A percentile compares a stretch with the other conserved stretches of the same genome.
Evolutionary conservation across 2,113 vertebrate species (phyloP).

Genomic region (Odocoileus hemionus): DNA sequence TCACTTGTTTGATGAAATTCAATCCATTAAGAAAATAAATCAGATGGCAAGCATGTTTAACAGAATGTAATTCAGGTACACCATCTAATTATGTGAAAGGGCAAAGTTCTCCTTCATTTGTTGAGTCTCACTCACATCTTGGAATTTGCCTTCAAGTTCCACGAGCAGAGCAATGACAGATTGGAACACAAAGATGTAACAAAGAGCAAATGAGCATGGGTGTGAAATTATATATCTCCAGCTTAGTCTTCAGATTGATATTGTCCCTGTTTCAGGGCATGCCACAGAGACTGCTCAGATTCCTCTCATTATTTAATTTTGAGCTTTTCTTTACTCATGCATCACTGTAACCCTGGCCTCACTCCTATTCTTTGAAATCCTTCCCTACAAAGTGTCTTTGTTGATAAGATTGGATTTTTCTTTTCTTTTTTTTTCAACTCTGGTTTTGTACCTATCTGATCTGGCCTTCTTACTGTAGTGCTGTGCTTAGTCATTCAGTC

Average conservation of each 20-base stretch:
- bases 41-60: background rate
- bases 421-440: background rate
- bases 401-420: background rate
- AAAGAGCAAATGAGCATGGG: background rate
- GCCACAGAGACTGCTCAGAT: background rate
- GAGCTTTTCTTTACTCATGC: background rate
- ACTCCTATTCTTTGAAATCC: fast-evolving
- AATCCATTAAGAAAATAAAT: background rate
- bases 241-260: background rate
- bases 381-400: background rate
- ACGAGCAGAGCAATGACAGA: background rate
- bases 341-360: background rate
- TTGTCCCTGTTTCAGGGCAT: fast-evolving
- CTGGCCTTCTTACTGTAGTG: background rate
- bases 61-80: background rate
- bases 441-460: background rate
- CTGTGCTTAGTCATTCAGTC: background rate
- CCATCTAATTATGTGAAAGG: background rate
- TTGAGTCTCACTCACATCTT: background rate
- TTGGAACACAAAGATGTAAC: background rate
- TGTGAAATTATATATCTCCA: background rate
- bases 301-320: background rate
- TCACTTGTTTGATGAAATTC: constrained; percentile 37
- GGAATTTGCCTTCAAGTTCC: background rate
- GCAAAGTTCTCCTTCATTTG: background rate